phyloP scores from a whole-genome alignment of 2,797 vertebrate genomes.

The Simalia tracyae region DNA sequence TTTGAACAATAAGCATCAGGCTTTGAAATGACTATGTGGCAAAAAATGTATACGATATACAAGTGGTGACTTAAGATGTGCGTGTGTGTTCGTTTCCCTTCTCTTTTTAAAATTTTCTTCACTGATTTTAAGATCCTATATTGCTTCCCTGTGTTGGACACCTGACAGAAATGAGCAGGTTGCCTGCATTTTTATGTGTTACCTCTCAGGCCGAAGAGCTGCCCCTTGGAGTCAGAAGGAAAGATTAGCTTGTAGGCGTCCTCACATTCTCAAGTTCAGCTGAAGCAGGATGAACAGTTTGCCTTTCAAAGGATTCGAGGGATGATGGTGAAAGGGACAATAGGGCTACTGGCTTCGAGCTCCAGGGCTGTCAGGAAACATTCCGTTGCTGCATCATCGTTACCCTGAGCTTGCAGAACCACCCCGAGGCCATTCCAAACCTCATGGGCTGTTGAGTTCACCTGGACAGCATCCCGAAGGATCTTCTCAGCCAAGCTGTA shows the following conservation, averaged over 20 bases:
- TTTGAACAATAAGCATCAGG: slow-evolving; percentile 58
- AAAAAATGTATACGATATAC: slow-evolving; percentile 45
- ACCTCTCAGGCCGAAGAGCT: slow-evolving; percentile 41
- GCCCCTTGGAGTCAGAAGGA: slow-evolving; percentile 37
- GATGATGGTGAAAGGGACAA: slow-evolving; percentile 96
- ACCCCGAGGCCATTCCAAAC: slow-evolving; percentile 97
- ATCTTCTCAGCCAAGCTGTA: slow-evolving; percentile 95
- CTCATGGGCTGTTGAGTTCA: slow-evolving; percentile 94
- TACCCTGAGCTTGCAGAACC: slow-evolving; percentile 95
- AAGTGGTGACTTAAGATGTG: slow-evolving; percentile 24
- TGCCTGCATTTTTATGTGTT: slow-evolving; percentile 24
- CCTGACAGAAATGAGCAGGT: neutral
- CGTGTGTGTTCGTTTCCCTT: slow-evolving; percentile 13
- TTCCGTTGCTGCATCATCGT: slow-evolving; percentile 89
- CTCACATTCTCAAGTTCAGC: slow-evolving; percentile 15
- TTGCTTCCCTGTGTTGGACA: slow-evolving; percentile 34
- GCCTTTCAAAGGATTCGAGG: slow-evolving; percentile 84
- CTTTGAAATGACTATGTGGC: slow-evolving; percentile 61
- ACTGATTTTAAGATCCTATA: slow-evolving; percentile 20
- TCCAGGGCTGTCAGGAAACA: slow-evolving; percentile 96
- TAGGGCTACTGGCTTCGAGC: slow-evolving; percentile 95
- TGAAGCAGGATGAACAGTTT: neutral
- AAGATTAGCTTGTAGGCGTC: slow-evolving; percentile 17
- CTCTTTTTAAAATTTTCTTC: slow-evolving; percentile 33
- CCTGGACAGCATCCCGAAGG: slow-evolving; percentile 92